Percentiles rank a stretch among this genome's conserved stretches.
Evolutionary conservation across 2,888 invertebrate genomes (phyloP).

Genomic region (Ormyrus rosae): DNA sequence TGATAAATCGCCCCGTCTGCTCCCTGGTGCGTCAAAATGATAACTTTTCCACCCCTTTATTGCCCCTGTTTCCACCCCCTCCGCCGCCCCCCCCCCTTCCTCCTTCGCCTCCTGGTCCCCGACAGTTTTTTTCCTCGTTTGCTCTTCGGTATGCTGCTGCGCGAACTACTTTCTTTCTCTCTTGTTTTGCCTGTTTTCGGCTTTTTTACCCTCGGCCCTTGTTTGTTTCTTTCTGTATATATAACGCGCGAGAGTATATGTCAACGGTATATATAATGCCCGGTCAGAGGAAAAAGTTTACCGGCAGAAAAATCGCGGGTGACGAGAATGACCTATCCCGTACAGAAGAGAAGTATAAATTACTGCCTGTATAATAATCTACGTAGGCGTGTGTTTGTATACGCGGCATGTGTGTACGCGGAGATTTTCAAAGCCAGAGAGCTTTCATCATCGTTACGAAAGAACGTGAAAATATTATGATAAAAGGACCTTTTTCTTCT

Average conservation of each 20-base stretch:
- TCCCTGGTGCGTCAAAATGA: slow-evolving; percentile 57
- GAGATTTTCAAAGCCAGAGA: slow-evolving; percentile 29
- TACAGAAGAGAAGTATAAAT: slow-evolving; percentile 42
- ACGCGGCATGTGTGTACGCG: neutral
- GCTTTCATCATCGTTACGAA: slow-evolving; percentile 27
- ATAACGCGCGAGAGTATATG: neutral
- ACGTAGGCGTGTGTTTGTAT: neutral
- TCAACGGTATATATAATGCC: neutral
- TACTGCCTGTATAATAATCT: slow-evolving; percentile 34
- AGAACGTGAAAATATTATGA: slow-evolving; percentile 6
- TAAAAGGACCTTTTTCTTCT: slow-evolving; percentile 9
- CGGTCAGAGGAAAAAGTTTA: slow-evolving; percentile 18
- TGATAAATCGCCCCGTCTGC: slow-evolving; percentile 56
- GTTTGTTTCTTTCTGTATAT: slow-evolving; percentile 8
- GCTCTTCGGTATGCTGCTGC: neutral
- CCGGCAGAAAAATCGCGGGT: slow-evolving; percentile 28
- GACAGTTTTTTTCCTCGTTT: neutral
- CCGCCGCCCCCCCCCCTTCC: neutral
- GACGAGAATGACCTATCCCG: slow-evolving; percentile 42
- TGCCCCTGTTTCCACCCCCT: slow-evolving; percentile 43
- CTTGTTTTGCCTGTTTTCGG: slow-evolving; percentile 36
- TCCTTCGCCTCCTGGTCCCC: neutral
- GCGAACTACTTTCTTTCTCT: slow-evolving; percentile 18
- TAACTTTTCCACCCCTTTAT: slow-evolving; percentile 57
- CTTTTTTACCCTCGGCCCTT: slow-evolving; percentile 20